phyloP scores from a whole-genome alignment of 1,140 invertebrate genomes.

The Penaeus indicus region DNA sequence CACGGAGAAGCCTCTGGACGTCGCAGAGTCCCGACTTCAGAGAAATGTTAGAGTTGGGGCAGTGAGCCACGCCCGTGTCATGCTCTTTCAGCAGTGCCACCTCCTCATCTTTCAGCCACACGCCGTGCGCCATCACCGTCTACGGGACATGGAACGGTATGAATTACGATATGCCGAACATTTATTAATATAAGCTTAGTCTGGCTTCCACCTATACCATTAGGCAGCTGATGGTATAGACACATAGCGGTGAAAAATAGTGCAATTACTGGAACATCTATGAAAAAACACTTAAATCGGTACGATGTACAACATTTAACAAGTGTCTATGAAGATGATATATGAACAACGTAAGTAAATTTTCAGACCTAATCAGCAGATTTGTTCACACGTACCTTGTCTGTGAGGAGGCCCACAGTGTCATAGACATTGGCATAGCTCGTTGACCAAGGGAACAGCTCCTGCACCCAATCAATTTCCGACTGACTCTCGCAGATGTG shows the following conservation, averaged over 20 bases:
- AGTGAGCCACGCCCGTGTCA: conserved; percentile 82
- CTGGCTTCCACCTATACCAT: no score
- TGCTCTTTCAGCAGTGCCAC: conserved; percentile 75
- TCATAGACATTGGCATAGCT: conserved; percentile 85
- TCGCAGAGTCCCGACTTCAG: conserved; percentile 86
- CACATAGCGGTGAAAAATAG: no score
- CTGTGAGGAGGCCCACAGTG: conserved; percentile 78
- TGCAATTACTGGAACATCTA: no score
- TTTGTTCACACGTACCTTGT: conserved; percentile 75
- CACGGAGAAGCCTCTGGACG: conserved; percentile 76
- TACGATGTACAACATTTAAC: no score
- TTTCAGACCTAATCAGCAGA: no score
- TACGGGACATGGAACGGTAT: conserved; percentile 67
- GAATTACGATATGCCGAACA: no score
- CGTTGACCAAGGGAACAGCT: conserved; percentile 74
- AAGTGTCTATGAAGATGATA: no score
- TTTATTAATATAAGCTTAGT: no score
- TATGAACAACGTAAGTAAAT: no score
- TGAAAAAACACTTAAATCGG: no score
- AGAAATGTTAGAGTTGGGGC: conserved; percentile 87
- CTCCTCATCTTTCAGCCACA: conserved; percentile 82
- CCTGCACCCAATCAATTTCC: conserved; percentile 79
- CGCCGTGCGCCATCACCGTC: conserved; percentile 86
- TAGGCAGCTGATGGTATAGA: no score
- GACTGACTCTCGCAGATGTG: conserved; percentile 85